Evolutionary conservation across 2,113 vertebrate genomes (phyloP).

Genomic region (Phoxinus phoxinus): DNA sequence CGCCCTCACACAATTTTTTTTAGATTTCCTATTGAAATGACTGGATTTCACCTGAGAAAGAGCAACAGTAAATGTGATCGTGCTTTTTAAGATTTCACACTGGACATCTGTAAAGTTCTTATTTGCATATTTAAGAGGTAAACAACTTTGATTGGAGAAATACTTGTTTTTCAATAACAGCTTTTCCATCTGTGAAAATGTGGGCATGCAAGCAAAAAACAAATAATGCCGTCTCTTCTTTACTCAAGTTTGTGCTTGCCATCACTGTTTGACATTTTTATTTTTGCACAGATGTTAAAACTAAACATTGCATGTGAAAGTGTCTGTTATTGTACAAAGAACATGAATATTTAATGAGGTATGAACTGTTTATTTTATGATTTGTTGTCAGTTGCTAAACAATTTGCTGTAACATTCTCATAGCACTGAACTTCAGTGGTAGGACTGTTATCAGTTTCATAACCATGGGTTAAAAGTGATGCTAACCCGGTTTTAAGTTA

Average conservation of each 20-base stretch:
- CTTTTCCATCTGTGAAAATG: not conserved
- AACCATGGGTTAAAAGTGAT: not conserved
- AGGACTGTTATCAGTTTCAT: not conserved
- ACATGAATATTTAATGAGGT: constrained; percentile 2
- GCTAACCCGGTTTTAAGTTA: not conserved
- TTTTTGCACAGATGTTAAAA: constrained; percentile 5
- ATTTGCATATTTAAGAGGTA: not conserved
- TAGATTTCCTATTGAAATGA: not conserved
- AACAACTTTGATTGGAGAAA: not conserved
- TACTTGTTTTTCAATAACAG: not conserved
- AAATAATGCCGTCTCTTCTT: not conserved
- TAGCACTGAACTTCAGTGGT: not conserved
- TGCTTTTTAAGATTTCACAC: not conserved
- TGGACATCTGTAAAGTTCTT: not conserved
- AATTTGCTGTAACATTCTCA: not conserved
- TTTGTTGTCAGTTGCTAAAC: not conserved
- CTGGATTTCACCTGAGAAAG: not conserved
- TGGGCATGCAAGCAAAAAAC: not conserved
- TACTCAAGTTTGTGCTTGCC: not conserved
- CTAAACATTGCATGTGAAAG: not conserved
- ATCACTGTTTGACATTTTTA: constrained; percentile 14
- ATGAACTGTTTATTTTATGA: constrained; percentile 9
- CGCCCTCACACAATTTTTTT: not conserved
- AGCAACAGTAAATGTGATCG: not conserved
- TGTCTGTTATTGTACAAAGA: not conserved